Percentiles rank a stretch among this genome's conserved stretches.
Conservation (phyloP, 2,113 vertebrate species). For the Arvicanthis niloticus region DNA sequence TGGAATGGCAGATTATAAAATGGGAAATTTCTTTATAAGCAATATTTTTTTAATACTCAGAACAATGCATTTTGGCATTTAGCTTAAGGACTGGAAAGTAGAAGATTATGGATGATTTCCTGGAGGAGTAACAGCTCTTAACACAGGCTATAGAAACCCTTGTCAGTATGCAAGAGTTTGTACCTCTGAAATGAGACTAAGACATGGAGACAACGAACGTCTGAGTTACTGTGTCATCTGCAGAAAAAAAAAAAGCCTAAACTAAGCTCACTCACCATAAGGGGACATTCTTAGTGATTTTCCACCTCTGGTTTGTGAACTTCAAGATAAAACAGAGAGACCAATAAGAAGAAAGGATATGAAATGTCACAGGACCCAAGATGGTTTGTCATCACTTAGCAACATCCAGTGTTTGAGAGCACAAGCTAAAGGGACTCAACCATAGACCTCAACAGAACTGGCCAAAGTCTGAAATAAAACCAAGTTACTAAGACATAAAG, state of each 20-base stretch:
- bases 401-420: rapidly evolving
- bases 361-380: neutral
- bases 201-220: neutral
- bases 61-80: neutral
- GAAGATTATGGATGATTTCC: neutral
- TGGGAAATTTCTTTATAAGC: neutral
- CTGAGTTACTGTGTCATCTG: neutral
- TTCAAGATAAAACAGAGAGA: neutral
- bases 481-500: neutral
- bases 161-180: neutral
- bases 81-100: neutral
- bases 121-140: neutral
- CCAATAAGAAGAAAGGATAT: neutral
- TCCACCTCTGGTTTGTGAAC: neutral
- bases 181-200: neutral
- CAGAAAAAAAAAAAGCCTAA: neutral
- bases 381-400: neutral
- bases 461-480: neutral
- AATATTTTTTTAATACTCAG: neutral
- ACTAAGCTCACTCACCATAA: neutral
- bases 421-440: neutral
- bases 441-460: neutral
- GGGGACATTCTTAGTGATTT: neutral
- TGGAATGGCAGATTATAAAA: neutral
- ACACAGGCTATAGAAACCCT: neutral